Evolutionary conservation across 2,888 invertebrate genomes (phyloP).

Genomic region (Ophioninae sp.): DNA sequence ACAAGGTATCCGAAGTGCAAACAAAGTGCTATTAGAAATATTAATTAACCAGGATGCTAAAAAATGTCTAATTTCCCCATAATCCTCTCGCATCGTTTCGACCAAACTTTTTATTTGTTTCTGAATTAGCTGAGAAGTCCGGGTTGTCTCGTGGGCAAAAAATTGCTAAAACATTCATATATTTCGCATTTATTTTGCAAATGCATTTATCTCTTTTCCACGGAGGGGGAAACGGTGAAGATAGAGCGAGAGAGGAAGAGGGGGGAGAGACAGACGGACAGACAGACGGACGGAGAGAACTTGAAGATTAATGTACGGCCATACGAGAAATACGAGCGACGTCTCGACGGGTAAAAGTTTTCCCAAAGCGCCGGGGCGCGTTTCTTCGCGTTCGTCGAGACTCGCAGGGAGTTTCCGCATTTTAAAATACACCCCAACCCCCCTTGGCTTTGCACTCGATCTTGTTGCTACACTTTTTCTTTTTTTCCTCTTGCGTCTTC

Average conservation of each 20-base stretch:
- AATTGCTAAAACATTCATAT: conserved; percentile 40
- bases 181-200: conserved; percentile 45
- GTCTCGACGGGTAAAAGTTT: conserved; percentile 61
- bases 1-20: background rate
- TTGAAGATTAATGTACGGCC: conserved; percentile 64
- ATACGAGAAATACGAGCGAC: conserved; percentile 61
- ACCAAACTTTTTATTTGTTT: background rate
- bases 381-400: conserved; percentile 43
- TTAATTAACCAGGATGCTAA: background rate
- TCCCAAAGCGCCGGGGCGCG: conserved; percentile 45
- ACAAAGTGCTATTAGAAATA: background rate
- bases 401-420: conserved; percentile 58
- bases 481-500: conserved; percentile 58
- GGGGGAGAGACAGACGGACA: background rate
- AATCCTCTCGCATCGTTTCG: background rate
- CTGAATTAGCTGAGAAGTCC: background rate
- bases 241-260: background rate
- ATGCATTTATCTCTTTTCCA: conserved; percentile 45
- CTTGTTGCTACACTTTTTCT: conserved; percentile 55
- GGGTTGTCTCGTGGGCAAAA: conserved; percentile 7
- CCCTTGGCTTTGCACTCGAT: conserved; percentile 34
- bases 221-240: background rate
- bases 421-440: conserved; percentile 60
- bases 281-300: conserved; percentile 33
- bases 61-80: background rate